Conservation (phyloP, 2,888 invertebrate genomes). For the Sisyra nigra region DNA sequence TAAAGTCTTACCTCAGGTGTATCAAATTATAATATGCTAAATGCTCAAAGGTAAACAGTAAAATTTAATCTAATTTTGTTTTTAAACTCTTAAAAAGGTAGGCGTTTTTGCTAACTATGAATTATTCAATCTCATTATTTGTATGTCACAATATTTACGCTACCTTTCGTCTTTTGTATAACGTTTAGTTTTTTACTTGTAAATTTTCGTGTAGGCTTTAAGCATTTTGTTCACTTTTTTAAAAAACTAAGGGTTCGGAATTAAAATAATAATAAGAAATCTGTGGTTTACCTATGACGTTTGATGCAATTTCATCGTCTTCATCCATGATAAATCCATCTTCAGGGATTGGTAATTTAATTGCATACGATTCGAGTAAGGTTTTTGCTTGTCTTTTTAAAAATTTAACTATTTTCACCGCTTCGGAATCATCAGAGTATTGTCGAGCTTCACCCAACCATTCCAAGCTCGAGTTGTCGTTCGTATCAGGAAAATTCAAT, state of each 20-base stretch:
- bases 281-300: not conserved
- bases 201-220: not conserved
- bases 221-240: not conserved
- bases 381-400: slow-evolving; percentile 17
- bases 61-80: too few relatives aligned
- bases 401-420: slow-evolving; percentile 20
- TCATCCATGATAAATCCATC: slow-evolving; percentile 17
- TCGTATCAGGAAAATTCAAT: slow-evolving; percentile 9
- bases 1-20: too few relatives aligned
- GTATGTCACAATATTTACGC: slow-evolving; percentile 2
- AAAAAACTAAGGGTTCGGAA: not conserved
- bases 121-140: too few relatives aligned
- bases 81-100: too few relatives aligned
- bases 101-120: too few relatives aligned
- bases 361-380: slow-evolving; percentile 18
- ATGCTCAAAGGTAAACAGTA: too few relatives aligned
- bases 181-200: not conserved
- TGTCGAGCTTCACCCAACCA: slow-evolving; percentile 14
- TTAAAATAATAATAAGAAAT: too few relatives aligned
- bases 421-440: slow-evolving; percentile 16
- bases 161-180: slow-evolving; percentile 8
- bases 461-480: not conserved
- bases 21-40: too few relatives aligned
- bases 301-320: slow-evolving; percentile 11
- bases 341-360: slow-evolving; percentile 18